These are phyloP conservation scores for Lasioglossum morio DNA, from an alignment of 2,888 invertebrate species.

Conservation along the genomic window DNA sequence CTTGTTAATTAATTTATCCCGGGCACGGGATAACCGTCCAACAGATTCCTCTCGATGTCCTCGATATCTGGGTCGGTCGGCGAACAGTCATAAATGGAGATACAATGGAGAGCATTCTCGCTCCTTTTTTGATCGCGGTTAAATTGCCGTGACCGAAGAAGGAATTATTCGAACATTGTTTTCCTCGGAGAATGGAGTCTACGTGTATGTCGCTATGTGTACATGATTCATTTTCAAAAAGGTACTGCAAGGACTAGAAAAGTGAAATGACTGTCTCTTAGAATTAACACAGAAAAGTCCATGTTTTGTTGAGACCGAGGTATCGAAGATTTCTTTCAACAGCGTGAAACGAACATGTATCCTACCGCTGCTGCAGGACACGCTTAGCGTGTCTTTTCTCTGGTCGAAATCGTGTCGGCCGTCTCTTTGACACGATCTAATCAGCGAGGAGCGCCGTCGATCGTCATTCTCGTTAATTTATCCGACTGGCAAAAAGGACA, in stretches of 20 bases:
- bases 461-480: slow-evolving; percentile 13
- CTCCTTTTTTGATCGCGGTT: neutral
- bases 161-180: neutral
- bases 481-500: slow-evolving; percentile 1
- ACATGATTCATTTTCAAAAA: too few species aligned
- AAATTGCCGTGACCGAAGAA: neutral
- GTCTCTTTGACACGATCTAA: neutral
- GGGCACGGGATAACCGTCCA: neutral
- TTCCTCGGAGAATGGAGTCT: too few species aligned
- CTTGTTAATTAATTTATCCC: slow-evolving; percentile 21
- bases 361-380: neutral
- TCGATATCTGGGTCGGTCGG: neutral
- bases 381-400: neutral
- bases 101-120: neutral
- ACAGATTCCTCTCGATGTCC: neutral
- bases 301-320: too few species aligned
- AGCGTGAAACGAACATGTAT: neutral
- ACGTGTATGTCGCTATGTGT: too few species aligned
- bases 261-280: too few species aligned
- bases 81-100: neutral
- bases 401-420: neutral
- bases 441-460: slow-evolving; percentile 6
- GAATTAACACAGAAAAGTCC: too few species aligned
- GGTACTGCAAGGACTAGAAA: too few species aligned
- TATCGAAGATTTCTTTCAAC: neutral